Conservation (phyloP, 30 jellyfish, hydroid and myxozoan genomes). For the Morbakka virulenta region DNA sequence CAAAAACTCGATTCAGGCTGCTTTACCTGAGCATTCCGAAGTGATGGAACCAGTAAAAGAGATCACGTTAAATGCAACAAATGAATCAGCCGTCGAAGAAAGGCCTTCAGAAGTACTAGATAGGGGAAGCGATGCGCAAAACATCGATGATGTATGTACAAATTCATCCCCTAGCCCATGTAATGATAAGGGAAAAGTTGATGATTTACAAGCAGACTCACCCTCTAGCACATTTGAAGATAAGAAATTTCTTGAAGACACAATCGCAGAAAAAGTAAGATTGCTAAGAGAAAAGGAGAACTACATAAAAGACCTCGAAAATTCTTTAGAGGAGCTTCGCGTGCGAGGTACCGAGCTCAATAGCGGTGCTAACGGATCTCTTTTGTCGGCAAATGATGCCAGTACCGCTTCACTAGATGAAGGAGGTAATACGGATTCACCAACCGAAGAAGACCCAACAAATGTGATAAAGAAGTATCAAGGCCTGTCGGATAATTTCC, state of each 20-base stretch:
- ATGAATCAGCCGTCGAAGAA: neutral
- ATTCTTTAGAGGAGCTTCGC: neutral
- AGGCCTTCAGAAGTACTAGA: neutral
- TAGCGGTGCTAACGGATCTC: neutral
- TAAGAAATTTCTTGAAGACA: neutral
- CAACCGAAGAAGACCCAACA: neutral
- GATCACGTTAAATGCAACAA: neutral
- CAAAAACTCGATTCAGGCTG: too few relatives aligned
- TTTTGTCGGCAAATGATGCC: neutral
- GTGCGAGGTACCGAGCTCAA: neutral
- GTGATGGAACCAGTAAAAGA: neutral
- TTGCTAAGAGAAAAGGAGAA: neutral
- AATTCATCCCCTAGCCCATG: neutral
- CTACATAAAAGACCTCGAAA: neutral
- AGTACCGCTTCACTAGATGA: neutral
- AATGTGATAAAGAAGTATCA: neutral
- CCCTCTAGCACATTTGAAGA: too few relatives aligned
- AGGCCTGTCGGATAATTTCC: slow-evolving; percentile 16
- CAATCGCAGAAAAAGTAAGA: neutral
- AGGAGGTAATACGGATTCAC: neutral
- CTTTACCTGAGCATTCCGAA: too few relatives aligned
- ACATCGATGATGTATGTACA: neutral
- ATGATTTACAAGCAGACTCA: neutral
- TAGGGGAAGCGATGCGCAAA: neutral
- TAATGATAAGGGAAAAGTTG: neutral